Conservation (phyloP, 2,888 invertebrate genomes). For the Notocelia uddmanniana region DNA sequence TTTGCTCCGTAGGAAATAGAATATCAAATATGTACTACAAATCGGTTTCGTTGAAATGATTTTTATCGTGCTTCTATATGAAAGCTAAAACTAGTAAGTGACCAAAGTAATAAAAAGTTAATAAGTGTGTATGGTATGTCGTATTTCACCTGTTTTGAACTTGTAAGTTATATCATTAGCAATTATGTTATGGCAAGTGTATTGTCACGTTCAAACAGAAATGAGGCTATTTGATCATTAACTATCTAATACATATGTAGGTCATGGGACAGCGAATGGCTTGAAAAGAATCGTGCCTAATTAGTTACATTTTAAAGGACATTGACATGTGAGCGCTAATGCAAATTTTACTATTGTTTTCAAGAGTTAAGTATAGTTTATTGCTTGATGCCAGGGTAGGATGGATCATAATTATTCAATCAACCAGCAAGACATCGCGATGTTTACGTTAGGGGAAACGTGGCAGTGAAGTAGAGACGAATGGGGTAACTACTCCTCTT, state of each 20-base stretch:
- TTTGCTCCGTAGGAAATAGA: no score
- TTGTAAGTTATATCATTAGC: constrained; percentile 12
- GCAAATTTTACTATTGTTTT: constrained; percentile 40
- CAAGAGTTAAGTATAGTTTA: neutral
- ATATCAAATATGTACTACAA: no score
- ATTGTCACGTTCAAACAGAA: constrained; percentile 32
- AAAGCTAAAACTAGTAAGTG: no score
- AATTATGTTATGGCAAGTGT: constrained; percentile 9
- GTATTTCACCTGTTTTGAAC: constrained; percentile 5
- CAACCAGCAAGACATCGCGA: no score
- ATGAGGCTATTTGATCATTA: constrained; percentile 40
- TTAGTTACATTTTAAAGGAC: constrained; percentile 38
- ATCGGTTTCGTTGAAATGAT: no score
- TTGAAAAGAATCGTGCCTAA: constrained; percentile 33
- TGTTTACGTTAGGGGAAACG: no score
- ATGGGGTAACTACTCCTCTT: no score
- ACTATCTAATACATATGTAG: constrained; percentile 45
- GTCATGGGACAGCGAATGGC: constrained; percentile 43
- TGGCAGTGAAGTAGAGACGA: no score
- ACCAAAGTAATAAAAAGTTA: no score
- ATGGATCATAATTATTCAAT: neutral
- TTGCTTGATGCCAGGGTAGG: neutral
- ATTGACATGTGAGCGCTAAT: constrained; percentile 43
- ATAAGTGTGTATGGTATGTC: neutral
- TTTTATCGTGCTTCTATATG: no score